Evolutionary conservation across 2,888 invertebrate genomes (phyloP), one percentile per base, ranked within the genome.

Genomic region (Trichacis sp.): DNA sequence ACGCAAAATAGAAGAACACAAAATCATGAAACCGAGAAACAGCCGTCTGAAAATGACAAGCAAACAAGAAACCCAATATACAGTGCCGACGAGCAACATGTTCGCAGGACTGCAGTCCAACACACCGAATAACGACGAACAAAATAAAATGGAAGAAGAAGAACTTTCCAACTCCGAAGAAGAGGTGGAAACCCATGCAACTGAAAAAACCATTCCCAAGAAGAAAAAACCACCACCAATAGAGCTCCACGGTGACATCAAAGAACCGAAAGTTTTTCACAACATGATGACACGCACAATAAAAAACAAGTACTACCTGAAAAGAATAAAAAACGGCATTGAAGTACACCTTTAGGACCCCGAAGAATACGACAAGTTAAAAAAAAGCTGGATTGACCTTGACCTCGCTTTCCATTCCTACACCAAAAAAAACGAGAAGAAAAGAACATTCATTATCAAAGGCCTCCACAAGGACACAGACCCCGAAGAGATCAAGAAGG

Each of bases 361-460:
- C 3, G 17, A 15, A 1, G 38, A 51, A 1, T 36, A 17, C 15
- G 2, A 33, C 3, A 3, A 1, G n/a, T 8, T 51, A 11, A 14
- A 15, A 42, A 1, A 36, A n/a, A 1, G 1, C n/a, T 51, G 51
- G 51, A 18, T 2, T 8, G 33, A 30, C 1, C 40, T 3, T 6
- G 2, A 14, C 1, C 8, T 38, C 3, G 11, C 33, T 9, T 51
- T 40, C 19, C 51, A 51, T 17, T 38, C 51, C 12, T 51, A 38
- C 40, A 36, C 51, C 11, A 18, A 38, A 3, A 40, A 51, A 38
- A 3, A 6, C 11, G 40, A 51, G 8, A 51, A 38, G 18, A 2
- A 11, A 29, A 36, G 24, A 51, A 51, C 40, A 2, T 51, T 18
- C 24, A 38, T 51, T 1, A 38, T 51, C 14, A 36, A 40, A 51